Base-by-base conservation (phyloP, 1,140 invertebrate species). In the Melitaea cinxia region DNA sequence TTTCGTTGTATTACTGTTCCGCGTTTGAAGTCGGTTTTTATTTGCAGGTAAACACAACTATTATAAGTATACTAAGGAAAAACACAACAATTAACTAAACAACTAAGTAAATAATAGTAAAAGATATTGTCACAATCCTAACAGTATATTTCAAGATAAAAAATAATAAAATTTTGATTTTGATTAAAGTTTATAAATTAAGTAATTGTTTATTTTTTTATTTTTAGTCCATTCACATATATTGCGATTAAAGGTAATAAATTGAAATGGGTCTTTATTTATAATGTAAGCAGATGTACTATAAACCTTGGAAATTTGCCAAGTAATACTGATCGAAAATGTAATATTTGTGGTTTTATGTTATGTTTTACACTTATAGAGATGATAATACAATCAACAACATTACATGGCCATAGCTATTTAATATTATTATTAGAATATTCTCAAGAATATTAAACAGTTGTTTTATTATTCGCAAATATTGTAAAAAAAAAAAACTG, bases 231-330 rank as follows among this genome's bases (percentile, higher is more conserved):
- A 4, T 7, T 10, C 12, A 39, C 4, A 19, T 14, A 54, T 54
- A 15, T 12, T 33, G 10, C 17, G 10, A 28, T 10, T 54, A 35
- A 9, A 54, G 1, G 49, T n/a, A 17, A 19, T 21, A 24, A n/a
- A 15, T 23, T 21, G 6, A 6, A 33, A 1, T 4, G 14, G 3
- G 37, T 9, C 19, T 42, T 45, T 45, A 52, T 42, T 62, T 62
- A 54, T 62, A 54, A 54, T 47, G 12, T 21, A 45, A 62, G 50
- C 52, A 45, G 49, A 54, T 52, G 30, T 23, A 9, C 26, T 33
- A n/a, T n/a, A 33, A 62, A 45, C 60, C 50, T 62, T 62, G 60
- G 60, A 54, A 10, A 26, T 21, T 24, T 23, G 60, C 60, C 60
- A 62, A 62, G 45, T 14, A 37, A 12, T 61, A 61, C 37, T 61